Evolutionary conservation across 1,140 invertebrate species (phyloP).

Genomic region (Drosophila burlai): DNA sequence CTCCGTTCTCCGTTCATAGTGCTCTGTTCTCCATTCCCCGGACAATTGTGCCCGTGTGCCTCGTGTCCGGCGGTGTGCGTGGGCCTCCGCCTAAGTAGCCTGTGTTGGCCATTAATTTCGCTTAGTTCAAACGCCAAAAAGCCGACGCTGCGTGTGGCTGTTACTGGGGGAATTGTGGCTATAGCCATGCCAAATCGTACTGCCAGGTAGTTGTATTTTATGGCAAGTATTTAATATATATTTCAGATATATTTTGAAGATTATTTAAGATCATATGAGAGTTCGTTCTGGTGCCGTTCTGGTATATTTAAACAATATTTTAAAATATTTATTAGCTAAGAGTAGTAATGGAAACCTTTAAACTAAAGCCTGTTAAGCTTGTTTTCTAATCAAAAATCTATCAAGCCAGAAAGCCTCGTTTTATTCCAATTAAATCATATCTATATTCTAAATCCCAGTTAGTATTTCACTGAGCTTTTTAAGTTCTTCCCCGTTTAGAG

Average conservation of each 20-base stretch:
- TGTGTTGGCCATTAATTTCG: constrained; percentile 83
- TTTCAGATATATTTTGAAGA: not conserved
- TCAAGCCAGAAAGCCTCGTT: not conserved
- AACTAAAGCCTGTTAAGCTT: not conserved
- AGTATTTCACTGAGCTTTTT: not conserved
- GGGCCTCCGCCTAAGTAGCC: constrained; percentile 78
- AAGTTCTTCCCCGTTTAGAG: not conserved
- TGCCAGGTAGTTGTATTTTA: not conserved
- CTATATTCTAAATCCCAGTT: not conserved
- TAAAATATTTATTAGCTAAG: not conserved
- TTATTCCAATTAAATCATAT: not conserved
- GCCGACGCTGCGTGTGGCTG: constrained; percentile 76
- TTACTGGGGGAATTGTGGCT: not conserved
- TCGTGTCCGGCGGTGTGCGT: constrained; percentile 38
- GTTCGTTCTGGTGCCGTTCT: not conserved
- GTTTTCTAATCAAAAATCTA: not conserved
- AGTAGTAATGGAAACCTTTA: not conserved
- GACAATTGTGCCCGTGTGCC: constrained; percentile 22
- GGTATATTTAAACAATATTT: not conserved
- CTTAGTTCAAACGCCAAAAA: constrained; percentile 74
- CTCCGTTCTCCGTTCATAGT: not conserved
- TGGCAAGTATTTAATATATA: not conserved
- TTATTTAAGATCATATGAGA: not conserved
- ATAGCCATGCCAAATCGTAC: not conserved
- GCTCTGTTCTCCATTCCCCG: not conserved